Percentiles rank a stretch among this genome's conserved stretches.
Conservation (phyloP, 1,140 invertebrate genomes). For the Caerostris extrusa region DNA sequence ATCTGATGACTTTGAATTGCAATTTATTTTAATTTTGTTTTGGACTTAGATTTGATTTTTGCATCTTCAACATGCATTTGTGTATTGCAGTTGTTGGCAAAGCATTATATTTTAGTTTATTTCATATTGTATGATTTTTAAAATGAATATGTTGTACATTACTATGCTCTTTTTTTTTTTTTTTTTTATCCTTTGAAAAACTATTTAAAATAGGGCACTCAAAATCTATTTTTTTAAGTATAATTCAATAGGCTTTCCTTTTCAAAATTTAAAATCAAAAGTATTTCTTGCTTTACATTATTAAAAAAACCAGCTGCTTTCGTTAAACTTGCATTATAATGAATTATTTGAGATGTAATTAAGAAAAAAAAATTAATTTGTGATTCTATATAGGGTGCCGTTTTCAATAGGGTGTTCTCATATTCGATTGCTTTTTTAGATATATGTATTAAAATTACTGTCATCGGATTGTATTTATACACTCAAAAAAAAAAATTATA, state of each 20-base stretch:
- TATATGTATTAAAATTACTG: constrained; percentile 29
- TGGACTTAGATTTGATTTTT: background rate
- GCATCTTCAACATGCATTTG: background rate
- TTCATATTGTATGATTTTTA: background rate
- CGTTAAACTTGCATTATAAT: too few relatives aligned
- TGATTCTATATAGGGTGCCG: background rate
- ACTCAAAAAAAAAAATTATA: constrained; percentile 4
- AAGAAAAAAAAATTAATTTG: background rate
- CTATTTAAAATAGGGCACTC: constrained; percentile 40
- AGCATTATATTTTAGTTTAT: background rate
- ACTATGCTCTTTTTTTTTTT: background rate
- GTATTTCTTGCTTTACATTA: too few relatives aligned
- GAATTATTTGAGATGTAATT: too few relatives aligned
- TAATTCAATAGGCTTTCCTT: too few relatives aligned
- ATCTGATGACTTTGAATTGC: background rate
- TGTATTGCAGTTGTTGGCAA: constrained; percentile 3
- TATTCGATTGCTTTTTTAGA: constrained; percentile 17
- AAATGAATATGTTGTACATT: constrained; percentile 1
- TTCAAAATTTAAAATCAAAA: too few relatives aligned
- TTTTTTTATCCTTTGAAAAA: background rate
- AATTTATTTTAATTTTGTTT: background rate
- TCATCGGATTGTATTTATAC: constrained; percentile 51
- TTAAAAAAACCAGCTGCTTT: too few relatives aligned
- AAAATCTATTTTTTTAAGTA: background rate
- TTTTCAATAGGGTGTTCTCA: constrained; percentile 44